Evolutionary conservation across 2,113 vertebrate genomes (phyloP), one percentile per base, ranked within the genome.

Genomic region (Apeltes quadracus): DNA sequence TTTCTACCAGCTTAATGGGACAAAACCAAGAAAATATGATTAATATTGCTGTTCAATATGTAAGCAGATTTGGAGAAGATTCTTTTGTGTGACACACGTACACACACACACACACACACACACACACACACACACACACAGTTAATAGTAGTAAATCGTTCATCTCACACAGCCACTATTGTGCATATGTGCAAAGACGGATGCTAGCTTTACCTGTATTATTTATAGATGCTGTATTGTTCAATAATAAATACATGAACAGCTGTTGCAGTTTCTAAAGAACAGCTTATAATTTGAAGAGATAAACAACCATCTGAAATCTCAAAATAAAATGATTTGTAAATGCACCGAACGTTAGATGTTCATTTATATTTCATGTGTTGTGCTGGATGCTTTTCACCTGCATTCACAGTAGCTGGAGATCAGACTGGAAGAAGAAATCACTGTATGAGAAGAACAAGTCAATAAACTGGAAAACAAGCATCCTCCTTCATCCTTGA

Each of bases 121-220:
- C 16, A 46, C 43, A 46, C 16, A 22, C 29, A 59, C 34, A 39
- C 57, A 39, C 57, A 43, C 46, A 48, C 72, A 78, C 58, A 69
- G 20, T 41, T 41, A 55, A 54, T 43, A 53, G 22, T 51, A 9
- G 27, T 27, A 16, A n/a, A 15, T 69, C 57, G 39, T 55, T 61
- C 36, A 32, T n/a, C 43, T 70, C 27, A 23, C n/a, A 51, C 10
- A 39, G 12, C 11, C 44, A 58, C 13, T 38, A 32, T 32, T 44
- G 39, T 41, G 22, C 53, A 5, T 16, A 13, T 36, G 46, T 61
- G 46, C 23, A n/a, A 8, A 46, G 25, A 29, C 44, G 22, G 14
- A 16, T 20, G 44, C 23, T 29, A 12, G n/a, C 43, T n/a, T 29
- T 64, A 18, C 18, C 39, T 46, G 15, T 4, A 67, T 54, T 29